phyloP scores from a whole-genome alignment of 2,113 vertebrate species.

The Trichomycterus rosablanca region DNA sequence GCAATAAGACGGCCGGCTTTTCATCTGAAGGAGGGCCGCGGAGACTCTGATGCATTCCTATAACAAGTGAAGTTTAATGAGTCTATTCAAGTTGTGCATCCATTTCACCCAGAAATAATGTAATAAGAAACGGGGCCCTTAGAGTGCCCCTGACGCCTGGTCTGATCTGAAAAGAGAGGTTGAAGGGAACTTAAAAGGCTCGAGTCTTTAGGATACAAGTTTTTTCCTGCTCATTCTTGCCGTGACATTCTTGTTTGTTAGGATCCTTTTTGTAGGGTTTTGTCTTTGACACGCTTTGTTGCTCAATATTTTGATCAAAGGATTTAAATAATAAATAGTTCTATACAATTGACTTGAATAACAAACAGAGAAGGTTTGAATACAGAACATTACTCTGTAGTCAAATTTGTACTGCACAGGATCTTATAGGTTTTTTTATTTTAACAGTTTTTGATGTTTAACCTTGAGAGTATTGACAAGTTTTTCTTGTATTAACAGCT shows the following conservation, averaged over 20 bases:
- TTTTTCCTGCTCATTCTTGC: constrained; percentile 47
- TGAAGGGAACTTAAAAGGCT: constrained; percentile 68
- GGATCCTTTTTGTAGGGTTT: constrained; percentile 55
- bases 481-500: no score
- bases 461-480: no score
- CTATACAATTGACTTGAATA: no score
- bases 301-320: constrained; percentile 42
- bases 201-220: constrained; percentile 61
- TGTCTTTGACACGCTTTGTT: constrained; percentile 52
- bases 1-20: constrained; percentile 78
- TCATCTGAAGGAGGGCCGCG: constrained; percentile 73
- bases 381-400: no score
- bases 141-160: constrained; percentile 65
- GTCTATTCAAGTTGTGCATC: constrained; percentile 73
- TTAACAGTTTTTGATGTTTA: no score
- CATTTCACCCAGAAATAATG: constrained; percentile 83
- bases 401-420: no score
- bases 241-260: constrained; percentile 59
- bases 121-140: constrained; percentile 78
- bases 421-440: no score
- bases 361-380: no score
- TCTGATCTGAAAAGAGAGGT: constrained; percentile 62
- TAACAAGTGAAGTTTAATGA: constrained; percentile 81
- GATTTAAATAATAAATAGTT: background rate
- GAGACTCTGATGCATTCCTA: constrained; percentile 63